Evolutionary conservation across 2,888 invertebrate species (phyloP).

Genomic region (Hecatera dysodea): DNA sequence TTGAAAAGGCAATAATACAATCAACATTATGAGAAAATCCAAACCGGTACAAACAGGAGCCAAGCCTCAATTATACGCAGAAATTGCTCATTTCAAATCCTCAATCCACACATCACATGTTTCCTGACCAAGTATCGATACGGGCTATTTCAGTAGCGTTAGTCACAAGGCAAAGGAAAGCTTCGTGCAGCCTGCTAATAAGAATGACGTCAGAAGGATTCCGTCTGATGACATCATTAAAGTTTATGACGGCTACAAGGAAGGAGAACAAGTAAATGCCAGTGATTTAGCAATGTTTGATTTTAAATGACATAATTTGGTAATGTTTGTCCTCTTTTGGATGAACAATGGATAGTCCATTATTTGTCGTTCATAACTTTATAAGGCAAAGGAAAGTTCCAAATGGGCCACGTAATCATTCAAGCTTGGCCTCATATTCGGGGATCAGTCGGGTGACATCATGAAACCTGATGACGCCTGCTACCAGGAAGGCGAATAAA

Average conservation of each 20-base stretch:
- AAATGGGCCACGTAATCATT: neutral
- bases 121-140: constrained; percentile 26
- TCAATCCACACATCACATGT: constrained; percentile 23
- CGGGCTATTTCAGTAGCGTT: constrained; percentile 34
- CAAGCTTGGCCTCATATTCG: constrained; percentile 33
- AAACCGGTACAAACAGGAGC: neutral
- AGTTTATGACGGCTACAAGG: constrained; percentile 34
- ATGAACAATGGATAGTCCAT: neutral
- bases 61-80: constrained; percentile 1
- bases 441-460: constrained; percentile 49
- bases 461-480: constrained; percentile 29
- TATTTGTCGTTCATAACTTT: neutral
- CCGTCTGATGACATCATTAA: constrained; percentile 43
- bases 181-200: constrained; percentile 34
- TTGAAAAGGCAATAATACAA: neutral
- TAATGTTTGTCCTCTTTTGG: neutral
- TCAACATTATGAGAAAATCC: neutral
- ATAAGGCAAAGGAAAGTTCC: constrained; percentile 11
- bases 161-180: constrained; percentile 43
- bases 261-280: constrained; percentile 25
- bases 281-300: constrained; percentile 1
- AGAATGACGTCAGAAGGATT: constrained; percentile 41
- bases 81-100: constrained; percentile 11
- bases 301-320: constrained; percentile 10
- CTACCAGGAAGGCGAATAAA: constrained; percentile 52